A percentile compares a stretch with the other conserved stretches of the same genome.
Conservation (phyloP, 2,797 vertebrate species). For the Apodemus agrarius region DNA sequence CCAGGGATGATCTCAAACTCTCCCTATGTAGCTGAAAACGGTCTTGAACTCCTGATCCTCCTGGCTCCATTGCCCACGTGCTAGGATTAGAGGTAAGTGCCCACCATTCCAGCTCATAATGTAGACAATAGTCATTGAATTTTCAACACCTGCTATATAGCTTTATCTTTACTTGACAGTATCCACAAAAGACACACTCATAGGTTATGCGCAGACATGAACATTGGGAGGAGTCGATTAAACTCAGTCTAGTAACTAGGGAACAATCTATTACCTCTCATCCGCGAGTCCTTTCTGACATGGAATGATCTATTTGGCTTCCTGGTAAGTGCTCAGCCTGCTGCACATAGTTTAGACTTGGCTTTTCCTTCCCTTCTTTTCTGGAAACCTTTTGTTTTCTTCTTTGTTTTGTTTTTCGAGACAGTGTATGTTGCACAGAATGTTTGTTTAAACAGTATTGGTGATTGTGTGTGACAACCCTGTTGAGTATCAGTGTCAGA, state of each 20-base stretch:
- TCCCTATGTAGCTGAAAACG: background rate
- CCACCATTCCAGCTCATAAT: background rate
- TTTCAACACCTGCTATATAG: background rate
- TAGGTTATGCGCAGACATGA: background rate
- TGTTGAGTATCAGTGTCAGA: background rate
- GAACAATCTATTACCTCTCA: background rate
- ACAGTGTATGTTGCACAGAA: background rate
- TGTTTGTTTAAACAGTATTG: background rate
- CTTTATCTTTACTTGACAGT: background rate
- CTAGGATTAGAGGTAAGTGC: background rate
- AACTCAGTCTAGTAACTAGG: background rate
- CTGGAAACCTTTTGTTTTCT: background rate
- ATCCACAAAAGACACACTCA: background rate
- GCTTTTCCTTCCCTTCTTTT: background rate
- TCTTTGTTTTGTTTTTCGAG: background rate
- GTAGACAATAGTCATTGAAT: background rate
- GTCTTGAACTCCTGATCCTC: background rate
- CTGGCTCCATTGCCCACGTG: background rate
- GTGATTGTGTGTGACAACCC: too few relatives aligned
- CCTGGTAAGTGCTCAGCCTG: background rate
- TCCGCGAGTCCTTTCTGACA: background rate
- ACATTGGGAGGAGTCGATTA: background rate
- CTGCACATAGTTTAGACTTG: background rate
- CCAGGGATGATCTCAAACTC: background rate
- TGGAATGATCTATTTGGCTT: background rate